These are phyloP conservation scores for Acromyrmex heyeri DNA, from an alignment of 1,140 invertebrate genomes.

Conservation along the genomic window DNA sequence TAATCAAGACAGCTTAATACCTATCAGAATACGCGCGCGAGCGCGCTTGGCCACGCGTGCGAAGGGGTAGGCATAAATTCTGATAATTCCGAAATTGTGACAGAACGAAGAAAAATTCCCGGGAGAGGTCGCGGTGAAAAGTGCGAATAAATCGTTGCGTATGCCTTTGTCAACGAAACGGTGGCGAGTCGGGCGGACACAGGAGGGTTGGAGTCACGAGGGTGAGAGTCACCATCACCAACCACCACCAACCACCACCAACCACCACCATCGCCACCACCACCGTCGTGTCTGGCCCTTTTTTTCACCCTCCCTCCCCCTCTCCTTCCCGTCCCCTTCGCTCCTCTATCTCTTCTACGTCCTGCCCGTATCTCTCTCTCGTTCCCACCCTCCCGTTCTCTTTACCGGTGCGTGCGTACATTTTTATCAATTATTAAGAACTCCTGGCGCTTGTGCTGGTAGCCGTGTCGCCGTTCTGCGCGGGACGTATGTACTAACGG, in stretches of 20 bases:
- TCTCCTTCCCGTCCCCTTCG: background rate
- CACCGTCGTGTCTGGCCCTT: slow-evolving; percentile 36
- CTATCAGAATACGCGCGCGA: slow-evolving; percentile 53
- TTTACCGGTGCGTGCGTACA: slow-evolving; percentile 83
- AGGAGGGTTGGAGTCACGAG: slow-evolving; percentile 63
- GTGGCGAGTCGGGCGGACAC: slow-evolving; percentile 63
- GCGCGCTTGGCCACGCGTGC: slow-evolving; percentile 26
- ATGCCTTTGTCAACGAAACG: slow-evolving; percentile 83
- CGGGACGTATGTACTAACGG: slow-evolving; percentile 60
- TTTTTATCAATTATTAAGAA: slow-evolving; percentile 87
- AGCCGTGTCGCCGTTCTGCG: slow-evolving; percentile 64
- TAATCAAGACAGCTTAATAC: slow-evolving; percentile 64
- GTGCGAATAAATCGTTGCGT: slow-evolving; percentile 85
- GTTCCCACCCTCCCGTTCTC: slow-evolving; percentile 37
- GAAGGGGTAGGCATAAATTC: slow-evolving; percentile 81
- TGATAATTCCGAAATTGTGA: slow-evolving; percentile 85
- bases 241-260: slow-evolving; percentile 2
- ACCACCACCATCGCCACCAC: background rate
- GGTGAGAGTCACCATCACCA: slow-evolving; percentile 28
- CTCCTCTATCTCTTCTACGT: slow-evolving; percentile 21
- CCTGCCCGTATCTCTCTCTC: background rate
- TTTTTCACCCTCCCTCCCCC: background rate
- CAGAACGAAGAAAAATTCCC: slow-evolving; percentile 85
- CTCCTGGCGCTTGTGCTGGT: slow-evolving; percentile 74
- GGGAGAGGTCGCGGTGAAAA: slow-evolving; percentile 80